Base-by-base conservation (phyloP, 2,113 vertebrate genomes). In the Steatornis caripensis region DNA sequence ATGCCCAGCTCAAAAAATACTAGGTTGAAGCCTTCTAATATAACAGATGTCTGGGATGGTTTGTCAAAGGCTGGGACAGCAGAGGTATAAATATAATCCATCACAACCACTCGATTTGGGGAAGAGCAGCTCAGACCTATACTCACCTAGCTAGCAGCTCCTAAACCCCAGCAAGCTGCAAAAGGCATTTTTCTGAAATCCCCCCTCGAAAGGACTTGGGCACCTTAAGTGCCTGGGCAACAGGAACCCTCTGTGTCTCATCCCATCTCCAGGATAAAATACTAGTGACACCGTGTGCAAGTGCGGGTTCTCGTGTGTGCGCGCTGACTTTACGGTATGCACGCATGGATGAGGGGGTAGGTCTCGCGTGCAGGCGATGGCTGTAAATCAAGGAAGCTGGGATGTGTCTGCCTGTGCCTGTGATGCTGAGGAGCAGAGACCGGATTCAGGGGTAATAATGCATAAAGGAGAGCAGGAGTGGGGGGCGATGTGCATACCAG, bases 1-100 rank as follows among this genome's bases (percentile, higher is more conserved):
- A 94, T 79, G 77, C 87, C 81, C 57, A 76, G 77, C 55, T 94
- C 48, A 70, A 87, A 96, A 87, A 85, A 84, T 68, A 96, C 58
- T 94, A 94, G 84, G 69, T 55, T 70, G 55, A 83, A 83, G 32
- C 45, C 30, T 81, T 82, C 60, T 61, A 90, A 78, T 75, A 26
- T 87, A 82, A 94, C 36, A 66, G 89, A 81, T 84, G 43, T 37
- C 64, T 78, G 69, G 83, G 76, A 70, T 48, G 70, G 55, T 72
- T 85, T 96, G 57, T 89, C 65, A 93, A 91, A 41, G 68, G 51
- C 84, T 89, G 51, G 41, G 88, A 81, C 19, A 58, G 49, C 49
- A 37, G 37, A 93, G 46, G 49, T 22, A 66, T 74, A 91, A 72
- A 85, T 49, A 69, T 29, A 26, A 79, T 75, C 80, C 76, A 94